Evolutionary conservation across 2,797 vertebrate species (phyloP), one percentile per base, ranked within the genome.

Genomic region (Danio jaintianensis): DNA sequence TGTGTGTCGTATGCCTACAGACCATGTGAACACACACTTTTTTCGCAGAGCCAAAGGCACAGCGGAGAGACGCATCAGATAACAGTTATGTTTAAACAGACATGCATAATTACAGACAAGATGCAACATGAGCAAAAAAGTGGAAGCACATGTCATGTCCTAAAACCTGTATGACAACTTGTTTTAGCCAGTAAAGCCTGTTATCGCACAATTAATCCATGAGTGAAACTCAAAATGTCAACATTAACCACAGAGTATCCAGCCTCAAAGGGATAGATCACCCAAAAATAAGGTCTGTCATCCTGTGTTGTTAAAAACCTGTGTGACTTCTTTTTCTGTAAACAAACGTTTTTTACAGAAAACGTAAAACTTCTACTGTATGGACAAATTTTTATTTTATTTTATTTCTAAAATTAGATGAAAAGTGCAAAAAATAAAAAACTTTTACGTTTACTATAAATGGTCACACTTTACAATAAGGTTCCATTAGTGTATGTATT

Each of bases 1-100:
- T 77, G 20, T 69, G 40, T 75, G n/a, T 75, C 18, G 66, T 38
- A 50, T 85, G 64, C 67, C 75, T 80, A 43, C 59, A 66, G 64
- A n/a, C 22, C 69, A 52, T 56, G 40, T 67, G 61, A 62, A 43
- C 42, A 55, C 72, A 75, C 42, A 75, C 36, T 1, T 29, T 29
- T 50, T 29, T 50, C 42, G 38, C 61, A 55, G 8, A 20, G 36
- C 43, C 80, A 77, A 62, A 55, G 50, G 40, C 62, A 63, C 59
- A 72, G 56, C 1, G 1, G 18, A 68, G 68, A 20, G 8, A 52
- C 40, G 40, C 40, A 70, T 78, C 71, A 61, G 7, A 77, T 58
- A 79, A 66, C 55, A 29, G 36, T 59, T 75, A 73, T 67, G 63
- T 71, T 71, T 70, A 68, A 78, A 16, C 4, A 74, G 72, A 75